Evolutionary conservation across 2,888 invertebrate genomes (phyloP), one percentile per base, ranked within the genome.

Genomic region (Sinohyriopsis cumingii): DNA sequence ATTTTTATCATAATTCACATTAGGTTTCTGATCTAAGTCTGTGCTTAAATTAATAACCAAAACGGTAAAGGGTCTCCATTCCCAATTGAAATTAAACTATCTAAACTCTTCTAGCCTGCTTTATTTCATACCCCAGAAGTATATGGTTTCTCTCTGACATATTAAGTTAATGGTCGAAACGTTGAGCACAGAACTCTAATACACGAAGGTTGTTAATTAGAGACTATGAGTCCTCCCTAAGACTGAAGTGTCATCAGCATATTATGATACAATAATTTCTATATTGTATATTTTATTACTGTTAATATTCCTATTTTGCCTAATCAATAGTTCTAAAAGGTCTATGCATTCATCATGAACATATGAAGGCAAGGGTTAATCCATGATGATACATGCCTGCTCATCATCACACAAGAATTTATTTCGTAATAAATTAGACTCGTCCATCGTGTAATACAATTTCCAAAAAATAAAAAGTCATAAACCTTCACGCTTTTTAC

Each of bases 281-380:
- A 9, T 59, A 22, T 28, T 20, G 20, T 64, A 55, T 9, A 60
- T 54, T 20, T 60, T 59, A 7, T 55, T 60, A 7, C 65, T 57
- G 65, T 62, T 65, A 19, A 64, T 64, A 22, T 64, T 65, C 18
- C 20, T 12, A 45, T 55, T 69, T 19, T 69, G n/a, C 20, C 9
- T 62, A 7, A 64, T 25, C 6, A 69, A 55, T n/a, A 59, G 12
- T 19, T 55, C 15, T 15, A 64, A 20, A 25, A 57, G 1, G 33
- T 63, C 22, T 69, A 65, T 61, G 65, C 69, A 65, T 53, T 54
- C 1, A 56, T 22, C 53, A 55, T 65, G 55, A 69, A 65, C 20
- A 69, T 22, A 55, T 64, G 55, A n/a, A 33, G 65, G 15, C 59
- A 12, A 15, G 15, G 12, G 15, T 45, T 12, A 45, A 45, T 3